These are phyloP conservation scores for Drosophila aldrichi DNA, from an alignment of 2,888 invertebrate genomes.

Conservation along the genomic window DNA sequence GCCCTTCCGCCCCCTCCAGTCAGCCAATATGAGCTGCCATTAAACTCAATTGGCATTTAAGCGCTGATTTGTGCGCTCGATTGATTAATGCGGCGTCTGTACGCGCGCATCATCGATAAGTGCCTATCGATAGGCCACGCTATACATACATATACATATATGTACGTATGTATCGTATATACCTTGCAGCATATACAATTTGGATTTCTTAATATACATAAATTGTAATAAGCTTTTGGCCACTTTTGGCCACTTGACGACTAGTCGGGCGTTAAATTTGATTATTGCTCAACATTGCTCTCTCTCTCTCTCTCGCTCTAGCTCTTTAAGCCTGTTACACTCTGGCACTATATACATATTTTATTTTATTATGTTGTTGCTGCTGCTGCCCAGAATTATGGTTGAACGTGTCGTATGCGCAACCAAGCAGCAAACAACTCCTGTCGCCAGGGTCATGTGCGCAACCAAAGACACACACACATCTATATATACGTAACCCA, in stretches of 20 bases:
- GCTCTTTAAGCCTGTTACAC: conserved; percentile 1
- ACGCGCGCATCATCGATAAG: conserved; percentile 37
- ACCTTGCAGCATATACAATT: neutral
- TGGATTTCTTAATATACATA: conserved; percentile 39
- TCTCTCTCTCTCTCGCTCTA: conserved; percentile 1
- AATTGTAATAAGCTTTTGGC: conserved; percentile 24
- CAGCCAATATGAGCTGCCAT: conserved; percentile 28
- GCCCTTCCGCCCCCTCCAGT: too few relatives aligned
- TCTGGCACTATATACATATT: conserved; percentile 26
- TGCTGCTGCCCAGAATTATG: conserved; percentile 39
- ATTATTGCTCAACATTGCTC: conserved; percentile 62
- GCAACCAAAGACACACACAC: conserved; percentile 25
- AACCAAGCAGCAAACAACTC: conserved; percentile 68
- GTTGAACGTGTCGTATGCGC: conserved; percentile 57
- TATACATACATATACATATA: neutral
- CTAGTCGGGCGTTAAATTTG: conserved; percentile 72
- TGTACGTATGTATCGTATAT: neutral
- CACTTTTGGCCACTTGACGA: conserved; percentile 54
- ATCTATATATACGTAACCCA: neutral
- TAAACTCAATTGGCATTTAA: conserved; percentile 69
- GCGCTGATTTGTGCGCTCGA: conserved; percentile 70
- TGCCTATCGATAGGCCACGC: conserved; percentile 52
- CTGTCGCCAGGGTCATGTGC: conserved; percentile 51
- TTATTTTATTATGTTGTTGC: conserved; percentile 40
- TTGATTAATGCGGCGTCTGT: conserved; percentile 54